phyloP scores from a whole-genome alignment of 1,140 invertebrate species.

The Anadara kagoshimensis region DNA sequence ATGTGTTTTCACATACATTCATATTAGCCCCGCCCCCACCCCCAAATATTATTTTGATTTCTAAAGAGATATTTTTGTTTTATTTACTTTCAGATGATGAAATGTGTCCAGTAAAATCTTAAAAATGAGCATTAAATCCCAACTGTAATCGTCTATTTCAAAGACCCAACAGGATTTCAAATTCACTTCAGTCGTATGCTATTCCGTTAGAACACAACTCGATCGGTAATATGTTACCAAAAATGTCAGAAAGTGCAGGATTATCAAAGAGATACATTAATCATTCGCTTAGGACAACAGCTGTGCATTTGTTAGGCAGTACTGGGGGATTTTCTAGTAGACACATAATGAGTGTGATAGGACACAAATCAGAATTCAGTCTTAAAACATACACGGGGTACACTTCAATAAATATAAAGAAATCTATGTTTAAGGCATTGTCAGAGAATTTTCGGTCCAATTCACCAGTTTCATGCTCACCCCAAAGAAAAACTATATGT shows the following conservation, averaged over 20 bases:
- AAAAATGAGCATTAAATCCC: neutral
- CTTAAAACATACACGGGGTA: slow-evolving; percentile 21
- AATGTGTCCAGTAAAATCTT: slow-evolving; percentile 14
- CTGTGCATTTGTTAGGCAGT: slow-evolving; percentile 9
- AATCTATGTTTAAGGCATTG: neutral
- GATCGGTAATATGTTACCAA: slow-evolving; percentile 6
- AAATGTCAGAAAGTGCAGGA: slow-evolving; percentile 12
- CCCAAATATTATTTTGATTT: too few species aligned
- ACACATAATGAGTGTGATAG: slow-evolving; percentile 17
- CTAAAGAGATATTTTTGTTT: neutral
- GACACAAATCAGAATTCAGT: slow-evolving; percentile 8
- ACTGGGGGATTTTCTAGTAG: neutral
- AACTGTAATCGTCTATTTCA: slow-evolving; percentile 10
- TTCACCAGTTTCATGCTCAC: too few species aligned
- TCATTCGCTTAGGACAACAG: slow-evolving; percentile 16
- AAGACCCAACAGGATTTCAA: neutral
- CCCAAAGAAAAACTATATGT: too few species aligned
- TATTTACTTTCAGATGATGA: slow-evolving; percentile 16
- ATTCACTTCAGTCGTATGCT: neutral
- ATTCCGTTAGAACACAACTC: slow-evolving; percentile 4
- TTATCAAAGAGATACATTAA: slow-evolving; percentile 18
- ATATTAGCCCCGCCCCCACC: too few species aligned
- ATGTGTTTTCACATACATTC: too few species aligned
- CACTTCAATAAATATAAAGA: neutral
- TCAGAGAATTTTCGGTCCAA: too few species aligned